Conservation (phyloP, 2,888 invertebrate species). For the Tachina lurida region DNA sequence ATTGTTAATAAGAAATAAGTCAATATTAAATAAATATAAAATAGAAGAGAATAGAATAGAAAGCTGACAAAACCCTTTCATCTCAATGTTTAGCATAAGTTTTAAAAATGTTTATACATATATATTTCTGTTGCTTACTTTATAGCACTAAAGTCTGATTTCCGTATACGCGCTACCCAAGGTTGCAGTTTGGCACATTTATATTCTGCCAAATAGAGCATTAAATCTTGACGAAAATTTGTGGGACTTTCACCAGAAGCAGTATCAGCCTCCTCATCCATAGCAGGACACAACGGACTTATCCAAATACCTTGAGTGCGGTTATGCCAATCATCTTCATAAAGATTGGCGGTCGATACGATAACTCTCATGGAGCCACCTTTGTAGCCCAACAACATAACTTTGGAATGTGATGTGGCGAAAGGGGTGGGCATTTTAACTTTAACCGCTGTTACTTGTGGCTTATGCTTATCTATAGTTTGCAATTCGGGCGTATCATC, state of each 20-base stretch:
- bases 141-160: slow-evolving; percentile 91
- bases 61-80: no score
- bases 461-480: slow-evolving; percentile 85
- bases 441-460: slow-evolving; percentile 87
- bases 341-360: slow-evolving; percentile 95
- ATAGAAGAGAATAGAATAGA: background rate
- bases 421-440: slow-evolving; percentile 90
- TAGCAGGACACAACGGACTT: slow-evolving; percentile 89
- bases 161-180: slow-evolving; percentile 89
- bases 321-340: slow-evolving; percentile 96
- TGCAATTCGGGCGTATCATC: slow-evolving; percentile 87
- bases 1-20: background rate
- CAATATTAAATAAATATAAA: no score
- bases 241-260: slow-evolving; percentile 91
- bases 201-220: slow-evolving; percentile 91
- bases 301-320: slow-evolving; percentile 98
- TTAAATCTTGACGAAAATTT: slow-evolving; percentile 90
- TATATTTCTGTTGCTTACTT: slow-evolving; percentile 85
- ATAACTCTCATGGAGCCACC: slow-evolving; percentile 92
- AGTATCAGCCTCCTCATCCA: slow-evolving; percentile 84
- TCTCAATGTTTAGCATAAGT: background rate
- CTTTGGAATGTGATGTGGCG: slow-evolving; percentile 95
- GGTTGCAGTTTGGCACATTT: slow-evolving; percentile 86
- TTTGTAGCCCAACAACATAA: slow-evolving; percentile 93
- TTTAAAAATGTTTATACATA: background rate